Base-by-base conservation (phyloP, 2,113 vertebrate genomes). In the Leptobrachium leishanense region DNA sequence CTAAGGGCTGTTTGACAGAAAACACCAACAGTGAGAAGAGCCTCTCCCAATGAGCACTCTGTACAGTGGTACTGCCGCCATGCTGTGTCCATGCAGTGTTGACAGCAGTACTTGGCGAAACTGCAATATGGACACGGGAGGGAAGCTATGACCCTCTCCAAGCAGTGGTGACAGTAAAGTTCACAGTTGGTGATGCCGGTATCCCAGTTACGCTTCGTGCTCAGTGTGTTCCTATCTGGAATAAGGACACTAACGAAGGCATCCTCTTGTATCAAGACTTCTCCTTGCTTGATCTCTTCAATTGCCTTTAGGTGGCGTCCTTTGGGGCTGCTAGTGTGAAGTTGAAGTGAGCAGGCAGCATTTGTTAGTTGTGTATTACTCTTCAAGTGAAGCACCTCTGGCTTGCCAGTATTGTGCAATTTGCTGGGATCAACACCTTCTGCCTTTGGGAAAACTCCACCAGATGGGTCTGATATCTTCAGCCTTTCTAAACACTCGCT, bases 161-260 rank as follows among this genome's bases (percentile, higher is more conserved):
- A 85, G 77, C 97, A 99, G 75, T 46, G 85, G 87, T 99, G 98
- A 84, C 98, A 99, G 74, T 92, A 88, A 63, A 91, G 88, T 55
- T 94, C 91, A 64, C 93, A 88, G 0, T 65, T 90, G 72, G 90
- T 79, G 5, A 79, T 67, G 9, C 0, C 20, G 40, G 84, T 70
- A 8, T 89, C 79, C 89, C 86, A 86, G 0, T 3, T 68, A 1
- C 43, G 82, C 20, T 84, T 84, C 74, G 2, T 82, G 0, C 74
- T 66, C 44, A 70, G 64, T 8, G 6, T n/a, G 84, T 75, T 82
- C 81, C 89, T 86, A 72, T 88, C 92, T 0, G 95, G 94, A 64
- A 92, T 92, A 8, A 98, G 92, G 72, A 98, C 95, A 4, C 90
- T 95, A 54, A 95, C 90, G 88, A 94, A 98, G 0, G 97, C 96